Evolutionary conservation across 92 coral and sea anemone species (phyloP), one percentile per base, ranked within the genome.

Genomic region (Zoanthus solanderi): DNA sequence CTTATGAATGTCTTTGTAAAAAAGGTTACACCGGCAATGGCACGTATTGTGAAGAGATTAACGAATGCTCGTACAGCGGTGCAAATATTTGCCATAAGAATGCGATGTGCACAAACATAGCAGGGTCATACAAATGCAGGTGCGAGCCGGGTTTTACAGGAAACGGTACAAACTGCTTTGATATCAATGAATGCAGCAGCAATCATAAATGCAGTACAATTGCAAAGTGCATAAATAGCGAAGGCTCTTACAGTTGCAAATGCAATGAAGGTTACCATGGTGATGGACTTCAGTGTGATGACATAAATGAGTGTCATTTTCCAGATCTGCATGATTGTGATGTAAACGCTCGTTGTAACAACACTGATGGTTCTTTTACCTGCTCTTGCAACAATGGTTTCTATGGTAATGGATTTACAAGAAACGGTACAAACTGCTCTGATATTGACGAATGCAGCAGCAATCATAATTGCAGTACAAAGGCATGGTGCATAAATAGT

Each of bases 371-470:
- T 28, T 79, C 84, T 37, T 79, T 79, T n/a, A 61, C 73, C 12
- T 79, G 84, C 42, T 44, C 84, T 42, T 79, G 84, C 17, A n/a
- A 34, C 4, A 44, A 53, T 44, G 84, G 84, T 79, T 66, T n/a
- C 72, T 2, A 2, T 37, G 42, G 42, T 37, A 37, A 37, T 23
- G 84, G 23, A 23, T 63, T 34, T 65, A 45, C 57, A 58, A 72
- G 84, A 14, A 61, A 79, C 71, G 84, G 73, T 10, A 44, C 9
- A 17, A 32, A 48, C 14, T 79, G 84, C 58, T 17, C 9, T 37
- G 84, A 45, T 30, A 15, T 42, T 2, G 3, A 74, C 29, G 56
- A 23, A n/a, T 44, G 52, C 7, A 13, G 23, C 37, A n/a, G 14
- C 11, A 14, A 3, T 15, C 76, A 12, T 65, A 32, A 9, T n/a